These are phyloP conservation scores for Agriopis marginaria DNA, from an alignment of 2,888 invertebrate species.

Conservation along the genomic window DNA sequence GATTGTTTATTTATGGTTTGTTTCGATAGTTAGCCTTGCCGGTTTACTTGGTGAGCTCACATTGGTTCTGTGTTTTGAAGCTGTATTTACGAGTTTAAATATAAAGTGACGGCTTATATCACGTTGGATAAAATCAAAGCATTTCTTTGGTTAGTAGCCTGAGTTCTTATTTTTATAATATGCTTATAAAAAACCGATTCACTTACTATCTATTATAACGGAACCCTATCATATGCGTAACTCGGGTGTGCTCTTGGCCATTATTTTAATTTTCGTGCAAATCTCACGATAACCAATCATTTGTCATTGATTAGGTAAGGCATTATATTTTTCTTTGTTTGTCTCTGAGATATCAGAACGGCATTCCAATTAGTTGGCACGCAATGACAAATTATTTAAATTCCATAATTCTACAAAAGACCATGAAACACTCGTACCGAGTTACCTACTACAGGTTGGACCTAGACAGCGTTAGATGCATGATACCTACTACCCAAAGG, in stretches of 20 bases:
- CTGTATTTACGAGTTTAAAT: not conserved
- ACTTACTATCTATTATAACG: too few relatives aligned
- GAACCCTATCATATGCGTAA: too few relatives aligned
- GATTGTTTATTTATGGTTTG: conserved; percentile 35
- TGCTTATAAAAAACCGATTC: too few relatives aligned
- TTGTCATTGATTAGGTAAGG: conserved; percentile 8
- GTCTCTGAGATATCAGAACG: conserved; percentile 9
- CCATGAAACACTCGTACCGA: conserved; percentile 11
- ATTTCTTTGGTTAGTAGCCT: not conserved
- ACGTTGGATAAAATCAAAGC: not conserved
- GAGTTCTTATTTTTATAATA: too few relatives aligned
- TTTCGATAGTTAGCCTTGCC: conserved; percentile 37
- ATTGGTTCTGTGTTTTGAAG: not conserved
- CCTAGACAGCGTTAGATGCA: too few relatives aligned
- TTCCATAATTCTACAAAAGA: conserved; percentile 19
- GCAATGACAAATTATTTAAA: conserved; percentile 22
- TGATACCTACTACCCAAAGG: too few relatives aligned
- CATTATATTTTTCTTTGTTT: conserved; percentile 27
- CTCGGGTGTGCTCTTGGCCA: too few relatives aligned
- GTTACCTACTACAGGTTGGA: not conserved
- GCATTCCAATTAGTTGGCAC: conserved; percentile 18
- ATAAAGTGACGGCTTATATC: not conserved
- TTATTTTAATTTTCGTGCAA: not conserved
- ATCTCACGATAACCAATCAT: conserved; percentile 7
- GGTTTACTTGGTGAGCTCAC: conserved; percentile 8